Percentiles rank a stretch among this genome's conserved stretches.
Evolutionary conservation across 2,113 vertebrate genomes (phyloP).

Genomic region (Recurvirostra avosetta): DNA sequence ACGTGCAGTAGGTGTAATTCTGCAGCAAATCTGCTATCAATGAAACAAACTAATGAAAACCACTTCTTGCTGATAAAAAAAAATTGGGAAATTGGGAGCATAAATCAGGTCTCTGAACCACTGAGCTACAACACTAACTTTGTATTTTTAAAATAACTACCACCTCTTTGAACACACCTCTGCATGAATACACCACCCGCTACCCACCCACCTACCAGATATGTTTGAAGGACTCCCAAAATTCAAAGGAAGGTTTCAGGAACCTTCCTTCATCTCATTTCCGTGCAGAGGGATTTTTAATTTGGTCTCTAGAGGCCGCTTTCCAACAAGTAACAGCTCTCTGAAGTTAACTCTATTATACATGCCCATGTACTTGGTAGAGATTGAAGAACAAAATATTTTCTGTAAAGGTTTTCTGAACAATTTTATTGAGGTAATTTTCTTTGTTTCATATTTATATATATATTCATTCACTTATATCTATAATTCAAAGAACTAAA

Average conservation of each 20-base stretch:
- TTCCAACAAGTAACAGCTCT: background rate
- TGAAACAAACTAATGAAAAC: background rate
- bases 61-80: background rate
- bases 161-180: background rate
- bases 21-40: background rate
- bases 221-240: background rate
- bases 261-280: background rate
- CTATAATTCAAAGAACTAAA: slow-evolving; percentile 61
- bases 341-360: background rate
- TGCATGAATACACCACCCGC: background rate
- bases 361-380: background rate
- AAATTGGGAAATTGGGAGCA: background rate
- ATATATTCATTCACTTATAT: slow-evolving; percentile 19
- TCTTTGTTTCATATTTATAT: slow-evolving; percentile 51
- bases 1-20: background rate
- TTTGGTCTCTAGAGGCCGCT: background rate
- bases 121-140: background rate
- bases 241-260: background rate
- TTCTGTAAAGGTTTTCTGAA: slow-evolving; percentile 36
- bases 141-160: background rate
- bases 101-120: background rate
- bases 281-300: background rate
- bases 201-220: background rate
- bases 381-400: background rate
- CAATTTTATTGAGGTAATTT: slow-evolving; percentile 67